Evolutionary conservation across 2,797 vertebrate genomes (phyloP).

Genomic region (Loris lydekkerianus): DNA sequence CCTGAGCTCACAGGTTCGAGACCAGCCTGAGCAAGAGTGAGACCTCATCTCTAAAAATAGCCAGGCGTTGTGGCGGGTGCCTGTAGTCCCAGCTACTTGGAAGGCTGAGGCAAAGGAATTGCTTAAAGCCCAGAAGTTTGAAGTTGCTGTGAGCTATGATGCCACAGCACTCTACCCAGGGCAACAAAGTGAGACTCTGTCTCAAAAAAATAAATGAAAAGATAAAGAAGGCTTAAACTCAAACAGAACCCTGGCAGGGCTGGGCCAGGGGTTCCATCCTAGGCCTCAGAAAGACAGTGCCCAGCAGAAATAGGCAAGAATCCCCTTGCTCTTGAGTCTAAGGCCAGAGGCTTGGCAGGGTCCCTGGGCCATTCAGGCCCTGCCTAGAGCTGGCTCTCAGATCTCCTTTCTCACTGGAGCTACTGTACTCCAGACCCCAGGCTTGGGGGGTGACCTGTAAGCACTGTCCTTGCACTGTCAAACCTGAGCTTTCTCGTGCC

Average conservation of each 20-base stretch:
- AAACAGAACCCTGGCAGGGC: neutral
- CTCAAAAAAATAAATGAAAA: no score
- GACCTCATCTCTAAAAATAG: no score
- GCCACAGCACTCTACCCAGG: no score
- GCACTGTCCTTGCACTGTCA: neutral
- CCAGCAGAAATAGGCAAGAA: neutral
- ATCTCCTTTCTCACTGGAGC: neutral
- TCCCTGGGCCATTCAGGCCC: accelerated
- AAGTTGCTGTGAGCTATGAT: no score
- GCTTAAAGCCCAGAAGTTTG: no score
- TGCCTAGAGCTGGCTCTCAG: neutral
- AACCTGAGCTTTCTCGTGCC: neutral
- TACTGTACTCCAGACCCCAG: neutral
- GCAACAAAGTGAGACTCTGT: no score
- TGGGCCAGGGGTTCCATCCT: neutral
- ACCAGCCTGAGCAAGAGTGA: no score
- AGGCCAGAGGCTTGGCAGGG: neutral
- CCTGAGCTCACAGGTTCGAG: no score
- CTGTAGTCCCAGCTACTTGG: no score
- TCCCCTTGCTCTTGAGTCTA: neutral
- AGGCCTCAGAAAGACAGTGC: neutral
- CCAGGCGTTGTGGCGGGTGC: no score
- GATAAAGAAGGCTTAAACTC: neutral
- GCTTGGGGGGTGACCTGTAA: no score
- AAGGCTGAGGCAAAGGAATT: no score